Evolutionary conservation across 2,888 invertebrate species (phyloP).

Genomic region (Hirtodrosophila alboralis): DNA sequence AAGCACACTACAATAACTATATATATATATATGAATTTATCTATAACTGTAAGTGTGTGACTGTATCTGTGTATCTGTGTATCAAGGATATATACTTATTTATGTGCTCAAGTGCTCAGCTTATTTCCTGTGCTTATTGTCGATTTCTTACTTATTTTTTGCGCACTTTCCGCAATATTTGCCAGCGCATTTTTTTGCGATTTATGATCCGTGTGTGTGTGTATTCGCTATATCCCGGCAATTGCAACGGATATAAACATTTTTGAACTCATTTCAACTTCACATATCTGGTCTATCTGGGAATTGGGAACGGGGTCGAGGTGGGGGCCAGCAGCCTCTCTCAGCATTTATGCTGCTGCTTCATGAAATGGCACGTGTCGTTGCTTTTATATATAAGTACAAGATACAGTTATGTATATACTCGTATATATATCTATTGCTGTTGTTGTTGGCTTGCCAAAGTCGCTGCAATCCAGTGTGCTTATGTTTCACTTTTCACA

Average conservation of each 20-base stretch:
- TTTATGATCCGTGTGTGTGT: constrained; percentile 65
- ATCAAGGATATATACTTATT: constrained; percentile 26
- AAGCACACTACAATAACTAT: constrained; percentile 1
- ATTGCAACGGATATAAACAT: constrained; percentile 78
- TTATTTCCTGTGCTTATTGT: constrained; percentile 77
- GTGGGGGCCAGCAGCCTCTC: constrained; percentile 17
- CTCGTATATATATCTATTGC: constrained; percentile 26
- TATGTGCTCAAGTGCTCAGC: constrained; percentile 48
- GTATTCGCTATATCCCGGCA: constrained; percentile 55
- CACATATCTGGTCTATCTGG: constrained; percentile 43
- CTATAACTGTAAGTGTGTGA: constrained; percentile 3
- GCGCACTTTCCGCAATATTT: constrained; percentile 75
- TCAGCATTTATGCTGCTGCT: constrained; percentile 60
- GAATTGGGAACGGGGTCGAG: constrained; percentile 6
- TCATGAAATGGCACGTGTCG: constrained; percentile 75
- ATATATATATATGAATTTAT: background rate
- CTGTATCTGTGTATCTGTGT: constrained; percentile 6
- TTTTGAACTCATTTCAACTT: constrained; percentile 78
- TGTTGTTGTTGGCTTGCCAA: constrained; percentile 45
- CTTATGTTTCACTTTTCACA: constrained; percentile 80
- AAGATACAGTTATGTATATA: too few relatives aligned
- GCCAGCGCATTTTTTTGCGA: constrained; percentile 65
- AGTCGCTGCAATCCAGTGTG: constrained; percentile 73
- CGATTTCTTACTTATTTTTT: constrained; percentile 74
- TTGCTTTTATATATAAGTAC: constrained; percentile 34